Base-by-base conservation (phyloP, 2,797 vertebrate genomes). In the Poecilia velifera region DNA sequence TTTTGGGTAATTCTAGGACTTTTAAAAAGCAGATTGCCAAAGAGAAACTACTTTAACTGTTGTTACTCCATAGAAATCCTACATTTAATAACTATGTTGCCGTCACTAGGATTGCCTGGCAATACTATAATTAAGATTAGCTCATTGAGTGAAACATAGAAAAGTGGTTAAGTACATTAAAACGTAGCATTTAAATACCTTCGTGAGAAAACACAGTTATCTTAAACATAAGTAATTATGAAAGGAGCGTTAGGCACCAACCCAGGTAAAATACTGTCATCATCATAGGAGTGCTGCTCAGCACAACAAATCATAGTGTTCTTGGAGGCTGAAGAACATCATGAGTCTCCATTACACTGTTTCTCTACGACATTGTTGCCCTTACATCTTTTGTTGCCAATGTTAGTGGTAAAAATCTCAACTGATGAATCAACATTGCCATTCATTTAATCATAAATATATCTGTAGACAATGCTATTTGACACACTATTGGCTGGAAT, bases 41-140 rank as follows among this genome's bases (percentile, higher is more conserved):
- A 86, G 84, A 53, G 77, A 73, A 73, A 81, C 59, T 84, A 82
- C 79, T 76, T 85, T 82, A 82, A 74, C 64, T 88, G 82, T 85
- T 66, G 82, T 88, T 78, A 80, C 72, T 91, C 78, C 49, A 77
- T 64, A 77, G 74, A n/a, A 76, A 83, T 75, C 84, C 83, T 81
- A 45, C 87, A 90, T 89, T 93, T 90, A 93, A 82, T 53, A 87
- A 80, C 78, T 86, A 76, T 43, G 16, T 46, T 74, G 83, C 82
- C 89, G 86, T 88, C 83, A 86, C 81, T 7, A 62, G 43, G 87
- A 76, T 87, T 79, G 80, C 80, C 47, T 66, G 82, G 76, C 82
- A 90, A 90, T 81, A 81, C 86, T 86, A 82, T 91, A 92, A 90
- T 89, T 86, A 91, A 88, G 83, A 93, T 90, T 80, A 89, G 71